Base-by-base conservation (phyloP, 2,797 vertebrate genomes). In the Pseudochromis fuscus region DNA sequence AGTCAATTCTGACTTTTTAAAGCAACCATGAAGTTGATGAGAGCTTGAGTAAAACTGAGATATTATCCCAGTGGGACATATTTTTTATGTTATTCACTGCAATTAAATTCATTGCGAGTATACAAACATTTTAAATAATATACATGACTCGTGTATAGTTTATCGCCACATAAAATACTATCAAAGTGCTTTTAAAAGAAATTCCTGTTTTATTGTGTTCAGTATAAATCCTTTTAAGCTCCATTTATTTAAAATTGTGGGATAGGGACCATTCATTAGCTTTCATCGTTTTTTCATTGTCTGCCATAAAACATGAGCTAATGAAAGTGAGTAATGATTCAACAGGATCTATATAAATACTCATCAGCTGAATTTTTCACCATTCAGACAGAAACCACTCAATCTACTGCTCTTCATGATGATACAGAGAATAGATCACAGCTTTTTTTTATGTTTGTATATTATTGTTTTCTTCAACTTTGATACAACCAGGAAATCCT, bases 231-330 rank as follows among this genome's bases (percentile, higher is more conserved):
- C 11, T 42, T 79, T 53, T 27, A 63, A 69, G 24, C 45, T 70
- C 37, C 12, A 1, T 61, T 33, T 37, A 65, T 65, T 61, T 52
- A n/a, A n/a, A n/a, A n/a, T n/a, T n/a, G n/a, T n/a, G n/a, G n/a
- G n/a, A n/a, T n/a, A n/a, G n/a, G 1, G 51, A 25, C 6, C n/a
- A 1, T 72, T 75, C 15, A 67, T 64, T 42, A 23, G 37, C 8
- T 76, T 69, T 8, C n/a, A n/a, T n/a, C n/a, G 1, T 5, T 55
- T 23, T 68, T 84, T 19, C 12, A 60, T 24, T 28, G 60, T 35
- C 53, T 11, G 2, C 37, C 46, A 30, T 48, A 75, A 80, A 30
- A 31, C 24, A 56, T 19, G 18, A 62, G 27, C 9, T n/a, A 25
- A 37, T 62, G 7, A 33, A 67, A 5, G 6, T 13, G 27, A 71